phyloP scores from a whole-genome alignment of 2,113 vertebrate species.

The Podilymbus podiceps region DNA sequence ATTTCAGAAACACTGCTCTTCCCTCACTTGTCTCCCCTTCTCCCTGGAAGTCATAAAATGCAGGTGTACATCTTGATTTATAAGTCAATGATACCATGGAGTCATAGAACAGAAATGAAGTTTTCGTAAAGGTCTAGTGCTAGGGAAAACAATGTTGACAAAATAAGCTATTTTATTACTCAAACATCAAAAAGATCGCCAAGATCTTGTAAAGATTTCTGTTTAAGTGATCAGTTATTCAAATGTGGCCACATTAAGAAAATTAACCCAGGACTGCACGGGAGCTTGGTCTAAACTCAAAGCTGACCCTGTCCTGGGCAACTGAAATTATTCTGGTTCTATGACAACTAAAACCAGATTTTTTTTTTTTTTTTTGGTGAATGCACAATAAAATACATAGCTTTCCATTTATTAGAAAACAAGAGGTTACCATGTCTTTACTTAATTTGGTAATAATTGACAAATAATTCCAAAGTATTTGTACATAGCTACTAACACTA shows the following conservation, averaged over 20 bases:
- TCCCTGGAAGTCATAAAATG: background rate
- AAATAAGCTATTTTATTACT: background rate
- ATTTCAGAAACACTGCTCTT: background rate
- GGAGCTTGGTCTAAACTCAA: background rate
- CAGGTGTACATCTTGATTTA: background rate
- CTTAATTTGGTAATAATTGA: background rate
- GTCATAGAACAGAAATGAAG: background rate
- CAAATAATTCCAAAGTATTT: background rate
- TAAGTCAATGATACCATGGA: background rate
- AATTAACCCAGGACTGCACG: background rate
- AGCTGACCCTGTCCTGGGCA: background rate
- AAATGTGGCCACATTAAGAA: background rate
- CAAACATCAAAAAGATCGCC: background rate
- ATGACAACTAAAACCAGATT: background rate
- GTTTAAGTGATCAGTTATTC: background rate
- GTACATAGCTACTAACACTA: background rate
- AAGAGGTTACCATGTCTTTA: background rate
- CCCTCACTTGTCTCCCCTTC: background rate
- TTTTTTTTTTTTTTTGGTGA: background rate
- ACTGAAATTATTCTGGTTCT: background rate
- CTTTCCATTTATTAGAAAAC: background rate
- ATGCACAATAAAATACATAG: background rate
- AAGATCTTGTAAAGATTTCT: background rate
- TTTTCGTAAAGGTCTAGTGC: background rate
- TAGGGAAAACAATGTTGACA: background rate